Base-by-base conservation (phyloP, 2,888 invertebrate genomes). In the Beris morrisii region DNA sequence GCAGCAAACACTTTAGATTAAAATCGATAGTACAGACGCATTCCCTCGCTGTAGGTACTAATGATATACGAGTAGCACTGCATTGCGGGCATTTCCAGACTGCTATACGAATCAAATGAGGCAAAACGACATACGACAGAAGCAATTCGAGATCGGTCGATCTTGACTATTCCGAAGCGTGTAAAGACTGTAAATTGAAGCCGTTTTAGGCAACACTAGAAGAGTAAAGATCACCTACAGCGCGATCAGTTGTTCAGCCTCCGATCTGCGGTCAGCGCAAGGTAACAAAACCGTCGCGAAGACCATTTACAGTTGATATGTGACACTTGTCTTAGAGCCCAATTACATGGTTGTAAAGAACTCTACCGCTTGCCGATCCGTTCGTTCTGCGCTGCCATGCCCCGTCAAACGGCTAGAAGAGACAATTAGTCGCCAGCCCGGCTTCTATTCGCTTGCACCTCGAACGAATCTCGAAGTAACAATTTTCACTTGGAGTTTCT, bases 1-100 rank as follows among this genome's bases (percentile, higher is more conserved):
- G 22, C 52, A 48, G 63, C 46, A 58, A 67, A 58, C 64, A 50
- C 50, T 50, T 52, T 32, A 61, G 61, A 61, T 61, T 52, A 61
- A 61, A 50, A 61, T 50, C 61, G 32, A 12, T 38, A 38, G 52
- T 15, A 30, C 22, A 52, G 50, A 61, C 38, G 31, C 32, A 13
- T 13, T 15, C 61, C 50, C 38, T 38, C 38, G 38, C 2, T 38
- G 38, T 38, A 38, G 38, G 22, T 22, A 22, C 22, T 22, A 22
- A 22, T 22, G 22, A 22, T 3, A 22, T 22, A 22, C 22, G 22
- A 22, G 22, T 9, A 9, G 5, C 38, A 38, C 5, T 3, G 38
- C 9, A 38, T 5, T 38, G 7, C 38, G 38, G 38, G 38, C 1
- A 22, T 22, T 22, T 22, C 9, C 38, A 38, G 38, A 5, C 38